Base-by-base conservation (phyloP, 2,113 vertebrate species). In the Philantomba maxwellii region DNA sequence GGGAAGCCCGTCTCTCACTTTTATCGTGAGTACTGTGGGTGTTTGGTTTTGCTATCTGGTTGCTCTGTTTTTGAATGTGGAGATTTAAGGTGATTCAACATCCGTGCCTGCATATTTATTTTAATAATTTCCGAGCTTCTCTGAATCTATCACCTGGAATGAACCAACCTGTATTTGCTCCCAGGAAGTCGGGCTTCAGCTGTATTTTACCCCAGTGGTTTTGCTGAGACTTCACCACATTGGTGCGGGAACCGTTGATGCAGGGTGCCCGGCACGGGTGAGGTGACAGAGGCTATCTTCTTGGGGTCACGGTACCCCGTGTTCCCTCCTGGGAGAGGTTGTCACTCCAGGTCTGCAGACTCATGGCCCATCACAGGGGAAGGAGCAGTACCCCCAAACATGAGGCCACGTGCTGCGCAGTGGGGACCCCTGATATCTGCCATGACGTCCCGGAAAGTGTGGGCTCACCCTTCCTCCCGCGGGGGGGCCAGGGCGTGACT, bases 381-480 rank as follows among this genome's bases (percentile, higher is more conserved):
- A 28, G n/a, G 49, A 83, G 21, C 5, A 6, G 47, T 1, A 5
- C 28, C 62, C 45, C 36, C 9, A 39, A 23, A 64, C 26, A 39
- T 1, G 1, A 21, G 5, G 21, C 6, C 7, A 0, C 3, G 2
- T 2, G 58, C 14, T 64, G 47, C 3, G 0, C 1, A 14, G 55
- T 5, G 36, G 13, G 30, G 28, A 3, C 17, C 60, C 15, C 7
- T 0, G 3, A 5, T 1, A 25, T 15, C 25, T 43, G 39, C 39
- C 4, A 11, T 11, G n/a, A 58, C 0, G 2, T 15, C 30, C 78
- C 3, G 0, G 77, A 21, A 13, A 51, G 26, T n/a, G 47, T 49
- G 39, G 47, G 30, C 77, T n/a, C 9, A 33, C 77, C 13, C 7
- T 12, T 47, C 26, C 77, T 33, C 28, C 28, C 21, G 77, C 9